Evolutionary conservation across 2,113 vertebrate genomes (phyloP), one percentile per base, ranked within the genome.

Genomic region (Thomomys bottae): DNA sequence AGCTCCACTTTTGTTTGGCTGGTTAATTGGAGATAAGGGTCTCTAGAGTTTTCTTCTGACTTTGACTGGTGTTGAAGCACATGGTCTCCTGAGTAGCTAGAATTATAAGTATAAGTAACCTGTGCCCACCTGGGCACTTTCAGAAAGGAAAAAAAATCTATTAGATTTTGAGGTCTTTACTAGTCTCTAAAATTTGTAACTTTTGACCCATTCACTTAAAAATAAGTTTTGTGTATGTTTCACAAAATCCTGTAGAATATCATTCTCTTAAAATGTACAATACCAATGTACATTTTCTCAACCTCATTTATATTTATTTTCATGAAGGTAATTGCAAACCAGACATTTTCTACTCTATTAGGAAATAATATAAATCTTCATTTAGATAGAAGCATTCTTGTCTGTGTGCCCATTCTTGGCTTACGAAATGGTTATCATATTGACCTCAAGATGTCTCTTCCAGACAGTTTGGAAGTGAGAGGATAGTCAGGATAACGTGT

Each of bases 181-280:
- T 10, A 67, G 38, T 34, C 28, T 91, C 57, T 91, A 82, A 91
- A 85, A 79, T 88, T 82, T 77, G 10, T 73, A 87, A 76, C 30
- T 83, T 95, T 85, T 79, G 67, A 90, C 66, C 89, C 40, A 92
- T 75, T 90, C 40, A 57, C 34, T 88, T 91, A 70, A 67, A 90
- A 71, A 67, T 78, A 81, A 78, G 77, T 89, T 87, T 80, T 64
- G 18, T 42, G 8, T 75, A 23, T 81, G 26, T 70, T 78, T 89
- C 49, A n/a, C 40, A 71, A 95, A 91, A 93, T 91, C 30, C 49
- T 79, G 59, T 54, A 66, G 36, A 61, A 61, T 66, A 82, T 59
- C 34, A 79, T 24, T 76, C 30, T 82, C 11, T 26, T 72, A 42
- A 89, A 68, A 88, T 38, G 57, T 59, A 82, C 40, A 93, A 68